Evolutionary conservation across 2,888 invertebrate species (phyloP).

Genomic region (Apamea monoglypha): DNA sequence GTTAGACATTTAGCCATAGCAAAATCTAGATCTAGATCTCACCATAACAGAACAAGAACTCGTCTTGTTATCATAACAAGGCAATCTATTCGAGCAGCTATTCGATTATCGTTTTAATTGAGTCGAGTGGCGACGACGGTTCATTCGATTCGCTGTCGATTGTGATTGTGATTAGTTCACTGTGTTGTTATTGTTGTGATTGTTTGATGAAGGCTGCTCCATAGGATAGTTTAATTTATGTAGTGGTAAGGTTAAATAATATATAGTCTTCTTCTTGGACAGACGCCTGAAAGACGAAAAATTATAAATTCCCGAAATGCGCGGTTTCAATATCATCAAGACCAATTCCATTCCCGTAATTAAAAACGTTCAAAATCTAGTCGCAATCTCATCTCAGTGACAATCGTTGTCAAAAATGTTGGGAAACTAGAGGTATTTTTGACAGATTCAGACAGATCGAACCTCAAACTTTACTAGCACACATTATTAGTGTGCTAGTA

Average conservation of each 20-base stretch:
- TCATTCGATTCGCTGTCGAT: slow-evolving; percentile 42
- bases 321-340: too few species aligned
- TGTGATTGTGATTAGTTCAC: slow-evolving; percentile 51
- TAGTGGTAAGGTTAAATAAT: neutral
- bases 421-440: neutral
- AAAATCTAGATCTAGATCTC: neutral
- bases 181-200: slow-evolving; percentile 24
- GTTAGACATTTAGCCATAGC: neutral
- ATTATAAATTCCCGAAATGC: neutral
- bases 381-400: too few species aligned
- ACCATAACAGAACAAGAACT: neutral
- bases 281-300: neutral
- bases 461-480: neutral
- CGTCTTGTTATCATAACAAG: slow-evolving; percentile 49
- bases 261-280: neutral
- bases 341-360: neutral
- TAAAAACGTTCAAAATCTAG: too few species aligned
- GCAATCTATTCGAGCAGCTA: slow-evolving; percentile 53
- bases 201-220: slow-evolving; percentile 19
- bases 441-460: neutral
- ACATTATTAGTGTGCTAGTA: neutral
- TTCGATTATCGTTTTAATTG: slow-evolving; percentile 59
- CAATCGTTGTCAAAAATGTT: neutral
- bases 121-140: slow-evolving; percentile 44
- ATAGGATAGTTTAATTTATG: neutral